phyloP scores from a whole-genome alignment of 64 coral and sea anemone genomes.

The Porites lutea region DNA sequence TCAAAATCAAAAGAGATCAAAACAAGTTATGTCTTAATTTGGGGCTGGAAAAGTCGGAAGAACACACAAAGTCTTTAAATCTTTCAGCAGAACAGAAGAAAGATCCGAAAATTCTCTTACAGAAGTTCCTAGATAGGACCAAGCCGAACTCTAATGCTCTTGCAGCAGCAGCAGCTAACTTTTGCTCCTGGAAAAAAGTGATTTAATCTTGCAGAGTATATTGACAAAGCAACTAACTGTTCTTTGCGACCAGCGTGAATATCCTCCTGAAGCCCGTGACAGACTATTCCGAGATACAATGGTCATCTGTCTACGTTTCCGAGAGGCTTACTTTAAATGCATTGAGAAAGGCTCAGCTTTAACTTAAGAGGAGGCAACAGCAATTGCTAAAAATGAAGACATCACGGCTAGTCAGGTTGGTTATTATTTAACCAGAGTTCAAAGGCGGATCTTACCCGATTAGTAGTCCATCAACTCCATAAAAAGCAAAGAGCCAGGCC shows the following conservation, averaged over 20 bases:
- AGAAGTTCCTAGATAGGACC: slow-evolving; percentile 4
- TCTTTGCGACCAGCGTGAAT: background rate
- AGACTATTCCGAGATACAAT: background rate
- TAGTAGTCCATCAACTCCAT: background rate
- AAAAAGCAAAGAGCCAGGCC: background rate
- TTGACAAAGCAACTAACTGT: background rate
- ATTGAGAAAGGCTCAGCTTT: background rate
- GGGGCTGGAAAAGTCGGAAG: background rate
- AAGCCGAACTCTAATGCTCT: background rate
- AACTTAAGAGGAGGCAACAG: background rate
- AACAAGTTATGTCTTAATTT: slow-evolving; percentile 6
- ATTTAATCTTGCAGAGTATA: background rate
- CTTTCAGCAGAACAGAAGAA: background rate
- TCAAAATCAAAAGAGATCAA: background rate
- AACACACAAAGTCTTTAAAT: slow-evolving; percentile 9
- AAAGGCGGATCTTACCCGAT: too few species aligned
- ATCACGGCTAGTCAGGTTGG: background rate
- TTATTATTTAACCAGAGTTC: background rate
- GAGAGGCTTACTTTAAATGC: background rate
- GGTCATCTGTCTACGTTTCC: background rate
- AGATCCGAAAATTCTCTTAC: too few species aligned
- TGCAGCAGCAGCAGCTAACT: background rate
- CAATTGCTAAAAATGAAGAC: background rate
- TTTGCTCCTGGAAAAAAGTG: background rate
- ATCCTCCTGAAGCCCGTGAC: background rate